Base-by-base conservation (phyloP, 35 echinoderm and acorn worm genomes). In the Diadema setosum region DNA sequence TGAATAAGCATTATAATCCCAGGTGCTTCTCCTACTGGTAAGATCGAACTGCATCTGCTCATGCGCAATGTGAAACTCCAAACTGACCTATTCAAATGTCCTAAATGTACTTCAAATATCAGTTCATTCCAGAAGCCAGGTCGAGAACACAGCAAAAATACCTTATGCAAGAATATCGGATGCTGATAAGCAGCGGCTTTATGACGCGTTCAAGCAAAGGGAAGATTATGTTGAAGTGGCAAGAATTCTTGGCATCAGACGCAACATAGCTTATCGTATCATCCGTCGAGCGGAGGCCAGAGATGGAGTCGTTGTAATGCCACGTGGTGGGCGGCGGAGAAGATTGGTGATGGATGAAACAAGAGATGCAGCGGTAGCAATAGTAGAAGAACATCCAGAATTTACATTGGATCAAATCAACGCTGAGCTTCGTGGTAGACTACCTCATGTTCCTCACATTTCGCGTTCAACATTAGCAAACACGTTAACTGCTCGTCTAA, bases 211-310 rank as follows among this genome's bases (percentile, higher is more conserved):
- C 5, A 81, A 16, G 35, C 78, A 46, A 16, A 44, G 78, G 9
- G 39, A 81, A 46, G 78, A 44, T 27, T 81, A 81, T n/a, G 34
- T 81, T 3, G 36, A 81, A 43, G 42, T 81, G 20, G 42, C 78
- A 41, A 81, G 78, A 44, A 3, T 81, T 81, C 78, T 81, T 81
- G 78, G 78, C 42, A 81, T 81, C 78, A 81, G 48, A 46, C 35
- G 42, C 6, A 42, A 81, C 40, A 81, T 43, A 5, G 12, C 34
- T 15, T 81, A 81, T 46, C 21, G 35, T 45, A 81, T 45, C 34
- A 81, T 81, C 78, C 78, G 42, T 46, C 35, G 42, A 48, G 43
- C 43, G 26, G 78, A 44, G n/a, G 78, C 29, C 17, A 81, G 78
- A 46, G 42, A 81, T 81, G 78, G 78, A 4, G 78, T 81, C 1